phyloP scores from a whole-genome alignment of 2,113 vertebrate genomes.

The Ciconia maguari region DNA sequence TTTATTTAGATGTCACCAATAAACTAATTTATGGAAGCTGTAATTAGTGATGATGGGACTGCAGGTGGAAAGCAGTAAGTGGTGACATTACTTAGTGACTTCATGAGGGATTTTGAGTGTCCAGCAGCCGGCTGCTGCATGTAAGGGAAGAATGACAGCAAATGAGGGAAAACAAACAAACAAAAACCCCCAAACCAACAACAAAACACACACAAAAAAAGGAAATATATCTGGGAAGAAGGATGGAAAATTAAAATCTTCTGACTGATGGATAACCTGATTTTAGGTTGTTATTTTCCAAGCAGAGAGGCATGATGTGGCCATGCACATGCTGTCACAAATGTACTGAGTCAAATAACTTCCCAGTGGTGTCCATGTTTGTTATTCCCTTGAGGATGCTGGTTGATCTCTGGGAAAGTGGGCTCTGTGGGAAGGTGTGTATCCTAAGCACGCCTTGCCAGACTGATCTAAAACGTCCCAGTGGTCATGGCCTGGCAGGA shows the following conservation, averaged over 20 bases:
- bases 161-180: background rate
- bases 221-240: background rate
- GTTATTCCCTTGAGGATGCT: background rate
- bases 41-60: slow-evolving; percentile 34
- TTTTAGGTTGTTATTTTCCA: background rate
- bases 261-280: background rate
- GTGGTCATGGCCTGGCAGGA: background rate
- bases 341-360: background rate
- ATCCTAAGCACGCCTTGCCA: background rate
- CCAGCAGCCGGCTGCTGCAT: background rate
- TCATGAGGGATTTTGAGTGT: background rate
- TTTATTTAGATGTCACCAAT: slow-evolving; percentile 47
- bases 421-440: background rate
- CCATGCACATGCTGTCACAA: background rate
- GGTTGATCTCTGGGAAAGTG: background rate
- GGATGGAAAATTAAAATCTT: background rate
- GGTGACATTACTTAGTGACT: slow-evolving; percentile 41
- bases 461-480: background rate
- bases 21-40: slow-evolving; percentile 40
- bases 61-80: slow-evolving; percentile 39
- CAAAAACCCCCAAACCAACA: background rate
- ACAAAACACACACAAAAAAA: background rate
- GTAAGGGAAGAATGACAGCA: background rate
- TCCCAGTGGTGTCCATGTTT: background rate
- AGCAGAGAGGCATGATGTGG: background rate